Conservation (phyloP, 2,888 invertebrate species). For the Anagyrus pseudococci region DNA sequence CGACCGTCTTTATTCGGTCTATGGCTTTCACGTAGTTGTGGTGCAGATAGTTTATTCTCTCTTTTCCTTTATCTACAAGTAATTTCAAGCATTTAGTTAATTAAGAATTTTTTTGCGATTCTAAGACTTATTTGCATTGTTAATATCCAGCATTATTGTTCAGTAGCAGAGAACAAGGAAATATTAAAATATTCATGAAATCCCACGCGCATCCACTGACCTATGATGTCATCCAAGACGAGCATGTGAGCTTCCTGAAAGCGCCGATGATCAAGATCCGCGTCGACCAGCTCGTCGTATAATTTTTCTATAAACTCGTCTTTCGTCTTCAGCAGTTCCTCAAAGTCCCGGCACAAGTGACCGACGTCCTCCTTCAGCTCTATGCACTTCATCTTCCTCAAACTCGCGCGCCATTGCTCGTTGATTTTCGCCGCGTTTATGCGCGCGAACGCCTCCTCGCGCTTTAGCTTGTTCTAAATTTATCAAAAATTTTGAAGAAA, state of each 20-base stretch:
- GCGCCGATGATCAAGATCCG: constrained; percentile 76
- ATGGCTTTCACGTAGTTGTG: constrained; percentile 67
- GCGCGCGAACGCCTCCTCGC: constrained; percentile 79
- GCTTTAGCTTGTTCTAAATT: constrained; percentile 83
- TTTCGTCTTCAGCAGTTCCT: constrained; percentile 72
- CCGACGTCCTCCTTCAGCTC: constrained; percentile 75
- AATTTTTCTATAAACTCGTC: constrained; percentile 72
- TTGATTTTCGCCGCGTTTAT: constrained; percentile 85
- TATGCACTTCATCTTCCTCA: constrained; percentile 78
- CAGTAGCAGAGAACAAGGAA: neutral
- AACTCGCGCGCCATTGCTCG: constrained; percentile 81
- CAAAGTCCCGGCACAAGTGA: constrained; percentile 69
- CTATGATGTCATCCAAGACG: constrained; percentile 72
- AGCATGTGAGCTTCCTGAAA: constrained; percentile 77
- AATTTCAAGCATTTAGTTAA: neutral
- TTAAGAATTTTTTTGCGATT: neutral
- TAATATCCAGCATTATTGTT: neutral
- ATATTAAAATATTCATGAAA: neutral
- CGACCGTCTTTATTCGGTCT: constrained; percentile 62
- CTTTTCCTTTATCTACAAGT: constrained; percentile 65
- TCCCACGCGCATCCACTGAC: constrained; percentile 61
- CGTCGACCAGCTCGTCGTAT: constrained; percentile 71
- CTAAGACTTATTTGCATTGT: neutral
- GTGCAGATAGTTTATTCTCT: constrained; percentile 67
- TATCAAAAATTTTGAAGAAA: constrained; percentile 21